Percentiles rank a stretch among this genome's conserved stretches.
These are phyloP conservation scores for Euproctis similis DNA, from an alignment of 2,888 invertebrate species.

Conservation along the genomic window DNA sequence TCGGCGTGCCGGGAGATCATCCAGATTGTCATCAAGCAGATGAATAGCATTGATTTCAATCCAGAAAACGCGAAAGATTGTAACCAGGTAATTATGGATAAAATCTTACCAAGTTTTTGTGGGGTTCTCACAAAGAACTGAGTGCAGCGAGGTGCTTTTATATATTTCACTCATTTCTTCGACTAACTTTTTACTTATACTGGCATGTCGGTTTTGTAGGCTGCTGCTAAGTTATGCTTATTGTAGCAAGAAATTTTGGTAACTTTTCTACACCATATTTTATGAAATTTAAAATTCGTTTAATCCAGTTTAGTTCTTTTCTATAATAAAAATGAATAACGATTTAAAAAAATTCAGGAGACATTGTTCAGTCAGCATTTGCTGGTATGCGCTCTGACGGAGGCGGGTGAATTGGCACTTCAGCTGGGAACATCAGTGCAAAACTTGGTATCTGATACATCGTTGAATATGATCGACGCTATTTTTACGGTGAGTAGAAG, in stretches of 20 bases:
- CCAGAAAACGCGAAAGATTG: constrained; percentile 94
- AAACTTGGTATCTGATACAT: constrained; percentile 91
- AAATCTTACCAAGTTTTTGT: no score
- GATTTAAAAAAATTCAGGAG: constrained; percentile 81
- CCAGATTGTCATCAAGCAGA: constrained; percentile 92
- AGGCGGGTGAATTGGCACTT: constrained; percentile 91
- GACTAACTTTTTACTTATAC: no score
- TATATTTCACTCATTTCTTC: no score
- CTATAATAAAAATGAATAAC: background rate
- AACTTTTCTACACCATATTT: no score
- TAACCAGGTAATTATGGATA: constrained; percentile 80
- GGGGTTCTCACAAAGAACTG: no score
- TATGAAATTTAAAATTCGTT: no score
- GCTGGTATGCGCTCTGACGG: constrained; percentile 94
- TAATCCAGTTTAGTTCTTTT: background rate
- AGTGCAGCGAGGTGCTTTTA: no score
- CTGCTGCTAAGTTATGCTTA: no score
- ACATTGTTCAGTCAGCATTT: constrained; percentile 93
- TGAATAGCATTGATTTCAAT: constrained; percentile 95
- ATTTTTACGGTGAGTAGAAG: constrained; percentile 72
- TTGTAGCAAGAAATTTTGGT: no score
- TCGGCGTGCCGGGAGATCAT: constrained; percentile 96
- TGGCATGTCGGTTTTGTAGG: no score
- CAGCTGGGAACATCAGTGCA: constrained; percentile 96
- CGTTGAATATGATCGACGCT: constrained; percentile 80